Evolutionary conservation across 1,140 invertebrate genomes (phyloP).

Genomic region (Drosophila tsacasi): DNA sequence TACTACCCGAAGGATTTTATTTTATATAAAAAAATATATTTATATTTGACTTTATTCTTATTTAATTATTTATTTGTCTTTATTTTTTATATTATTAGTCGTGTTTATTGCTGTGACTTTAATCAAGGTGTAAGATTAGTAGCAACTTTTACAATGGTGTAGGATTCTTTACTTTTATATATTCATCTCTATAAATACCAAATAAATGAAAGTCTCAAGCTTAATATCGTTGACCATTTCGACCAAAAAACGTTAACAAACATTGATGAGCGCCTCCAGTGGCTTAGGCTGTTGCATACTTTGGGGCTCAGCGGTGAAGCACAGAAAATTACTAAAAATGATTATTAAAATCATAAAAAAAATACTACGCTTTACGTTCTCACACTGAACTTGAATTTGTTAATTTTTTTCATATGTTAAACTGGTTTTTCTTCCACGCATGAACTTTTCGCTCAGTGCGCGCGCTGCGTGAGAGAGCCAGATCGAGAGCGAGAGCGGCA

Average conservation of each 20-base stretch:
- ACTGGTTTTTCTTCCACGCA: constrained; percentile 21
- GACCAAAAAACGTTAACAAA: background rate
- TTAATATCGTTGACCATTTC: background rate
- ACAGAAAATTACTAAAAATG: background rate
- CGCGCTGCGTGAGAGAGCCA: constrained; percentile 34
- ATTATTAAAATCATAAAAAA: constrained; percentile 13
- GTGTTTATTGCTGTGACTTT: too few species aligned
- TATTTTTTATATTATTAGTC: too few species aligned
- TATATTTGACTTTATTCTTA: too few species aligned
- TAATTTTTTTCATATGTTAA: background rate
- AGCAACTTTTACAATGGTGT: too few species aligned
- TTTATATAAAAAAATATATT: too few species aligned
- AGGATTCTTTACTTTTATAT: too few species aligned
- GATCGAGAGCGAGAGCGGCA: constrained; percentile 40
- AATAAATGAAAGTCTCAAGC: background rate
- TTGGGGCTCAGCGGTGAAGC: constrained; percentile 20
- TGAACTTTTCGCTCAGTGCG: constrained; percentile 43
- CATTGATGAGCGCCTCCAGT: background rate
- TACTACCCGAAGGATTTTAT: too few species aligned
- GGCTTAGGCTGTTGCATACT: constrained; percentile 44
- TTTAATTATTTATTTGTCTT: too few species aligned
- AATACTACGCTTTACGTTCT: constrained; percentile 32
- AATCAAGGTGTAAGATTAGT: too few species aligned
- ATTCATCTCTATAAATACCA: too few species aligned
- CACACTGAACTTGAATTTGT: constrained; percentile 14